A percentile compares a stretch with the other conserved stretches of the same genome.
These are phyloP conservation scores for Lanius collurio DNA, from an alignment of 2,113 vertebrate species.

Conservation along the genomic window DNA sequence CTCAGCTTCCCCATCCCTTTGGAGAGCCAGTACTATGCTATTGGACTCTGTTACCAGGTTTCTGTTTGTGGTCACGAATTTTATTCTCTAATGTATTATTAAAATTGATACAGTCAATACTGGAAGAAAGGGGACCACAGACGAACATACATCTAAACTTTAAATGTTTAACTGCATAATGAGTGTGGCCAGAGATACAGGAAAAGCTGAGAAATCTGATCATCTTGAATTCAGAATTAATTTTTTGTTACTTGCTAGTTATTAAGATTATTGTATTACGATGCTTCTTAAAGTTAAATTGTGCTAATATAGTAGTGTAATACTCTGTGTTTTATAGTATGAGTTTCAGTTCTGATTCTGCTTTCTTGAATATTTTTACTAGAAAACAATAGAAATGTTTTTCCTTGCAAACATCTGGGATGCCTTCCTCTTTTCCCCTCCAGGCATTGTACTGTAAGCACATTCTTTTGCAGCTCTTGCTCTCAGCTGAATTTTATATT, in stretches of 20 bases:
- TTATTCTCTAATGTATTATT: not conserved
- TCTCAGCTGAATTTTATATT: not conserved
- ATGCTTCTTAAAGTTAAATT: not conserved
- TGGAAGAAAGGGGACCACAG: not conserved
- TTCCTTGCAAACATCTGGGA: not conserved
- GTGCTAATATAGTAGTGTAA: not conserved
- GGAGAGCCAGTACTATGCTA: not conserved
- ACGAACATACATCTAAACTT: not conserved
- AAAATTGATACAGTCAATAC: not conserved
- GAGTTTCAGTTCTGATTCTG: not conserved
- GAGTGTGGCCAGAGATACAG: not conserved
- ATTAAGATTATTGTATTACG: not conserved
- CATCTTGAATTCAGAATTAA: not conserved
- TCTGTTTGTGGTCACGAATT: not conserved
- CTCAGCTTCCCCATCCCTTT: not conserved
- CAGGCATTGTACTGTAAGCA: not conserved
- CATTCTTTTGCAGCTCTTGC: not conserved
- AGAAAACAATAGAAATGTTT: not conserved
- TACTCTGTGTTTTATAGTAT: not conserved
- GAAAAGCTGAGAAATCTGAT: not conserved
- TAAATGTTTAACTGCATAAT: not conserved
- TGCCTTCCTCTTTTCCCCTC: not conserved
- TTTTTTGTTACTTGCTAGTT: not conserved
- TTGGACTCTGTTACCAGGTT: not conserved
- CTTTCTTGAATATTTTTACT: not conserved